Base-by-base conservation (phyloP, 2,888 invertebrate genomes). In the Epicampocera succincta region DNA sequence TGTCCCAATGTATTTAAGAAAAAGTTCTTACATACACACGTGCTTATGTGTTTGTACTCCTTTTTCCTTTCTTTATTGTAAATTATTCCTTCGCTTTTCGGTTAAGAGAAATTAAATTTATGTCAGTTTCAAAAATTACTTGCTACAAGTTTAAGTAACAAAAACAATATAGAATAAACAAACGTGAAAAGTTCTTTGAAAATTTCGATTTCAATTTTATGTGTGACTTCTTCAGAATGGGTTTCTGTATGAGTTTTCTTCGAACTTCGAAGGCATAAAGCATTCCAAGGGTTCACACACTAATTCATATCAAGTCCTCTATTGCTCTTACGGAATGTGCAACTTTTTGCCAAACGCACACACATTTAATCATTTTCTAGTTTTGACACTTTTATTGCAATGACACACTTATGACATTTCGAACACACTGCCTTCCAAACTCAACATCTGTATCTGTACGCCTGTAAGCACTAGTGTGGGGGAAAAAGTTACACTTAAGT, bases 201-300 rank as follows among this genome's bases (percentile, higher is more conserved):
- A 33, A 81, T 63, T 77, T 81, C 81, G 77, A 81, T 81, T 81
- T 76, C 72, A 81, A 69, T 81, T 81, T 73, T 73, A 61, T 66
- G 63, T 73, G 25, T 73, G 73, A 77, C 68, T 68, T 63, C 42
- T 72, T 38, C 33, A 40, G 54, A 72, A 9, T 21, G 21, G 29
- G 21, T n/a, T 11, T 19, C 19, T 38, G n/a, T 13, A 58, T 1
- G 19, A 13, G 5, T 6, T n/a, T 13, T 58, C 12, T 60, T 3
- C 13, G 3, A 25, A 11, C 15, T 25, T 40, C 15, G 21, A 21
- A 38, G 15, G 2, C n/a, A 21, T 17, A 38, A 3, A 38, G 6
- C 15, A 48, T 33, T 46, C 13, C 17, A 42, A 72, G 33, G 17
- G n/a, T 50, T 68, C 19, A 52, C 60, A 40, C 66, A 61, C 48